Conservation (phyloP, 2,888 invertebrate genomes). For the Boloria selene region DNA sequence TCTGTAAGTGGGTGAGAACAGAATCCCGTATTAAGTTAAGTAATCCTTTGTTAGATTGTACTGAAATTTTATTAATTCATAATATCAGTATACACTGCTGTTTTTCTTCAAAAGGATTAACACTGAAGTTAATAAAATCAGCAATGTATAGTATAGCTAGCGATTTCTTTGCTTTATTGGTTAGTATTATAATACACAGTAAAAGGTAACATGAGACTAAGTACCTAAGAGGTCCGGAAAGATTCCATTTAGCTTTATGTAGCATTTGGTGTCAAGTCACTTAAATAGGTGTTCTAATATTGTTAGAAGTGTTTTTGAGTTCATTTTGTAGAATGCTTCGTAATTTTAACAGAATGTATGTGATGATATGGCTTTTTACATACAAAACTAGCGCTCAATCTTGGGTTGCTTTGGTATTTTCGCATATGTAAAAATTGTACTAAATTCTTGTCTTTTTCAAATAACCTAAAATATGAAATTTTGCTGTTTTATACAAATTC, state of each 20-base stretch:
- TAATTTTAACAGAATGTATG: neutral
- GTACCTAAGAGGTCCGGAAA: conserved; percentile 15
- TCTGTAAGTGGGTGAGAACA: conserved; percentile 30
- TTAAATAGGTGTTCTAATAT: conserved; percentile 15
- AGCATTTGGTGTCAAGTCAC: conserved; percentile 12
- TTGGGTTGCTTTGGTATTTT: no score
- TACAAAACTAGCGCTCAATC: no score
- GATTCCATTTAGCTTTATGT: conserved; percentile 23
- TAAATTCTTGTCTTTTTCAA: no score
- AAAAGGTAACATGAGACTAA: conserved; percentile 18
- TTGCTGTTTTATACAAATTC: no score
- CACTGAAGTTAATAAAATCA: neutral
- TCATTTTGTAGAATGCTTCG: neutral
- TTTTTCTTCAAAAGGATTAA: neutral
- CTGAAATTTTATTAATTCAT: no score
- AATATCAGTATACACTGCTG: neutral
- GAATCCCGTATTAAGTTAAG: conserved; percentile 12
- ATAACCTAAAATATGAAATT: no score
- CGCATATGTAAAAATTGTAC: no score
- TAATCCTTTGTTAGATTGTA: neutral
- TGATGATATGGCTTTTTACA: neutral
- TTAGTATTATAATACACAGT: neutral
- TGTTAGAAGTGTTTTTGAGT: conserved; percentile 3
- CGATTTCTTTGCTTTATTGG: neutral
- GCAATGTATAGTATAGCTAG: neutral